Evolutionary conservation across 2,797 vertebrate genomes (phyloP), one percentile per base, ranked within the genome.

Genomic region (Cynopterus sphinx): DNA sequence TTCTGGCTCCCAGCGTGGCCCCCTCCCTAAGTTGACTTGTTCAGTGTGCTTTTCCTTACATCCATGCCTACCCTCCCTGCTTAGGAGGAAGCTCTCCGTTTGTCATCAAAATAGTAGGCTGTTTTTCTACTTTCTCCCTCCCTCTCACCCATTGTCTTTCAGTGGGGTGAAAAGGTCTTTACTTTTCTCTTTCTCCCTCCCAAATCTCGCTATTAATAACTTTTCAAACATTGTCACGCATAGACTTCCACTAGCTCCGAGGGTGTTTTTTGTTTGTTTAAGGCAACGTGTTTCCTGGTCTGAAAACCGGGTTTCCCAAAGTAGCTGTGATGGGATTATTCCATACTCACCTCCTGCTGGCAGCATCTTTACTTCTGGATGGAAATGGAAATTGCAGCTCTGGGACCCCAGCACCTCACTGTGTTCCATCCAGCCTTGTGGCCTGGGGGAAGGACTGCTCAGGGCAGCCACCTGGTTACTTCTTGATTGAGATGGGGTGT

Each of bases 71-170:
- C 90, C 84, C 87, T 90, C 87, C 68, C 28, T 0, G 36, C 73
- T 51, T 24, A 7, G 67, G 65, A 93, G 82, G 95, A 96, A 97
- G 46, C 46, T 3, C 46, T 22, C 86, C 21, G 71, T n/a, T 91
- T 68, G 51, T 94, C 94, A 61, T 93, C 91, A 78, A 46, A 93
- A 90, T 28, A 33, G 46, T 9, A 15, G 55, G 73, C 96, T 97
- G 96, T 96, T 96, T 96, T 97, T 96, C 91, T 88, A 74, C 97
- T 97, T 97, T 98, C 91, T 96, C 96, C 85, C 95, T 97, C 90
- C 86, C 96, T 95, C 96, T 90, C 46, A 55, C 67, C 93, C 94
- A 97, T 97, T 98, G 97, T 98, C 93, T 97, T 96, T 94, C 83
- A 19, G 36, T 71, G 53, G 51, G 97, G 97, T 97, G 96, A 94